Conservation (phyloP, 1,140 invertebrate species). For the Lutraria rhynchaena region DNA sequence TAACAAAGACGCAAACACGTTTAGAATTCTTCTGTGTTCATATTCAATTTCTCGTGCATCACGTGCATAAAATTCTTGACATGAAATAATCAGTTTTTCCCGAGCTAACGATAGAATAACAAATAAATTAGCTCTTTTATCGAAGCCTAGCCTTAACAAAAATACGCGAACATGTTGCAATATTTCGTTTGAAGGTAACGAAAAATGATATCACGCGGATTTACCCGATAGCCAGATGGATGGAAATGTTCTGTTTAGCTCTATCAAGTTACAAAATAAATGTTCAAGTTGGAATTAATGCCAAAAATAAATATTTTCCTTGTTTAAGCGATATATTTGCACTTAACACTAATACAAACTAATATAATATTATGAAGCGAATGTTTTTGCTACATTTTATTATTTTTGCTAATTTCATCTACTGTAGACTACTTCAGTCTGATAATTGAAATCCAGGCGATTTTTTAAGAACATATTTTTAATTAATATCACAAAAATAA, state of each 20-base stretch:
- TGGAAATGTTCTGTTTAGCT: conserved; percentile 12
- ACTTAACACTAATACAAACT: conserved; percentile 31
- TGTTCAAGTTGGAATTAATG: conserved; percentile 46
- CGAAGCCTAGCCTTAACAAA: conserved; percentile 3
- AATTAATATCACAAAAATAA: no score
- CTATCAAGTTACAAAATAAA: conserved; percentile 46
- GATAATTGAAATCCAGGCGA: no score
- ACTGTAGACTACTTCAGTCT: no score
- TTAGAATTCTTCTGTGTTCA: no score
- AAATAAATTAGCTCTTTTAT: conserved; percentile 48
- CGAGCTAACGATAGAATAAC: conserved; percentile 23
- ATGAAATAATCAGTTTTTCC: conserved; percentile 36
- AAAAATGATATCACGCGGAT: conserved; percentile 25
- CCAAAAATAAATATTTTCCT: conserved; percentile 53
- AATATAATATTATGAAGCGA: conserved; percentile 21
- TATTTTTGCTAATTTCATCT: no score
- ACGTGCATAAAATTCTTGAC: conserved; percentile 38
- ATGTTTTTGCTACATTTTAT: no score
- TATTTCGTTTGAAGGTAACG: conserved; percentile 26
- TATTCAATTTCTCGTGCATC: conserved; percentile 6
- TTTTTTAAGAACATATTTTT: no score
- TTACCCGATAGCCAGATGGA: not conserved
- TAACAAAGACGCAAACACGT: no score
- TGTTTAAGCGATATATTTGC: conserved; percentile 50
- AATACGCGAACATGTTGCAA: conserved; percentile 27